Conservation (phyloP, 2,797 vertebrate species). For the Echiichthys vipera region DNA sequence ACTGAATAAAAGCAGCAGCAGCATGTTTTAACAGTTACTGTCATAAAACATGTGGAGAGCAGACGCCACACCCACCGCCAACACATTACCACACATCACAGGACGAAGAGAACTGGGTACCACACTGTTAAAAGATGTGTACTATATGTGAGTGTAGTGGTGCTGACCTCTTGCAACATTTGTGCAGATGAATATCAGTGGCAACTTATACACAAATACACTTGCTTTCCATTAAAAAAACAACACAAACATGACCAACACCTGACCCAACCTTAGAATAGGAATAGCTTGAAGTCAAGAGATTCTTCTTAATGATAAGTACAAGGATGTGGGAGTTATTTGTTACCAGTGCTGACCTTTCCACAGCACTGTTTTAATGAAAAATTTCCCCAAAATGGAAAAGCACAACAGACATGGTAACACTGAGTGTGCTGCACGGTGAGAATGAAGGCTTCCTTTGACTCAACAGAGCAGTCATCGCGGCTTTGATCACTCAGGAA, state of each 20-base stretch:
- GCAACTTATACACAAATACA: no score
- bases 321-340: neutral
- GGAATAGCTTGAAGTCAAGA: neutral
- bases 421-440: slow-evolving; percentile 10
- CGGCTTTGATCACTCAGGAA: slow-evolving; percentile 64
- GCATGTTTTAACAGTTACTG: slow-evolving; percentile 39
- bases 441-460: slow-evolving; percentile 42
- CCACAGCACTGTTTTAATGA: slow-evolving; percentile 36
- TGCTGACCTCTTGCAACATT: neutral
- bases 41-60: slow-evolving; percentile 62
- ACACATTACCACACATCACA: slow-evolving; percentile 10
- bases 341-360: slow-evolving; percentile 2
- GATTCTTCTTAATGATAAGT: slow-evolving; percentile 2
- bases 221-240: neutral
- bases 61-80: slow-evolving; percentile 14
- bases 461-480: slow-evolving; percentile 45
- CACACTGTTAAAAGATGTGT: slow-evolving; percentile 10
- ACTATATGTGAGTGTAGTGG: neutral
- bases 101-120: slow-evolving; percentile 7
- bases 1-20: slow-evolving; percentile 15
- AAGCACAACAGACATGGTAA: slow-evolving; percentile 18
- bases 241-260: neutral
- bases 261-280: neutral
- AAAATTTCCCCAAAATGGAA: slow-evolving; percentile 19
- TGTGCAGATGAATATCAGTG: neutral